A percentile compares a stretch with the other conserved stretches of the same genome.
Conservation (phyloP, 2,113 vertebrate species). For the Brienomyrus longianalis region DNA sequence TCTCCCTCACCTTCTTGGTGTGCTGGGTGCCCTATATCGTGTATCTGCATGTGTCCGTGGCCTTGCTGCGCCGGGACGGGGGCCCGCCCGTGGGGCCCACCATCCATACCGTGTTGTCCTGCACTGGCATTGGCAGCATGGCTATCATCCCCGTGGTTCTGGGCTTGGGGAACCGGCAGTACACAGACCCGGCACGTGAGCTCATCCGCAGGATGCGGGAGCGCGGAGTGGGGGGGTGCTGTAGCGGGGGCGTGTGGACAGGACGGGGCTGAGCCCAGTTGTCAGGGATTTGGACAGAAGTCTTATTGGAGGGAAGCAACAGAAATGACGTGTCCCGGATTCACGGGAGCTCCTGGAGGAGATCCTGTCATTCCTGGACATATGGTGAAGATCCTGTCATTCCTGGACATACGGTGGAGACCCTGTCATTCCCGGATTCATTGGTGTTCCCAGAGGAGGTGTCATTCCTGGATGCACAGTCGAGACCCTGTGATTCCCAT, state of each 20-base stretch:
- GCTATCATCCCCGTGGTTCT: conserved; percentile 71
- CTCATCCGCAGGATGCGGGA: conserved; percentile 45
- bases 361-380: background rate
- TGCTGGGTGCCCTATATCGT: conserved; percentile 84
- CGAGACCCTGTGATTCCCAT: background rate
- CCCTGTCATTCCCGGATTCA: background rate
- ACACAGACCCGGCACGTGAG: conserved; percentile 64
- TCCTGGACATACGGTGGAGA: too few species aligned
- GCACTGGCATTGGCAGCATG: conserved; percentile 71
- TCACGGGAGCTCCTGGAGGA: background rate
- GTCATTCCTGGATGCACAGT: too few species aligned
- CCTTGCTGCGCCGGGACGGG: conserved; percentile 45
- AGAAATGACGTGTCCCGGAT: background rate
- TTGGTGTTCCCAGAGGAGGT: background rate
- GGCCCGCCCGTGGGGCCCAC: conserved; percentile 33
- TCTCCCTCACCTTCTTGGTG: conserved; percentile 68
- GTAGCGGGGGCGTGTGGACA: background rate
- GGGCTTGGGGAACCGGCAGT: conserved; percentile 69
- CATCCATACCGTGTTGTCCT: conserved; percentile 66
- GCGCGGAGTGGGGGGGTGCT: conserved; percentile 34
- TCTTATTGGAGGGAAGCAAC: background rate
- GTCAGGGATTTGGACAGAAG: background rate
- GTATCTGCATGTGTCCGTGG: conserved; percentile 67
- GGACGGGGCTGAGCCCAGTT: background rate
- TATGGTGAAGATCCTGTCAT: too few species aligned